Conservation (phyloP, 1,140 invertebrate species). For the Latrodectus geometricus region DNA sequence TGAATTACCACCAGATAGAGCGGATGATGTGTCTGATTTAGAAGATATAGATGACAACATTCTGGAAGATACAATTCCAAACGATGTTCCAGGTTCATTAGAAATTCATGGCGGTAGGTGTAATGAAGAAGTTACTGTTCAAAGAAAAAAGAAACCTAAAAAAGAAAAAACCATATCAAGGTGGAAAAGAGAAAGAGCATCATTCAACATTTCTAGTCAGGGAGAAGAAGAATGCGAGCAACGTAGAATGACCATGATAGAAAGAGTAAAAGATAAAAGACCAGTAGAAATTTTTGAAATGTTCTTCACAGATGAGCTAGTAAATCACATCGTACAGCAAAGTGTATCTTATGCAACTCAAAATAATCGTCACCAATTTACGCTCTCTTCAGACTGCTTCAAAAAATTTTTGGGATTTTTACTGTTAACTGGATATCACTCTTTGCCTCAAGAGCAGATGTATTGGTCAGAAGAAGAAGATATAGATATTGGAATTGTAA, state of each 20-base stretch:
- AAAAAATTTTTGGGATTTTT: constrained; percentile 41
- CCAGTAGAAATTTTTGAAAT: too few relatives aligned
- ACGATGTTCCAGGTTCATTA: constrained; percentile 41
- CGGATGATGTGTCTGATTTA: constrained; percentile 32
- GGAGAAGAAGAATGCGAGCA: constrained; percentile 24
- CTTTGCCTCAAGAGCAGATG: constrained; percentile 38
- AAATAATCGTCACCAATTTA: constrained; percentile 38
- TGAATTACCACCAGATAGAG: constrained; percentile 39
- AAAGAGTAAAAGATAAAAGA: too few relatives aligned
- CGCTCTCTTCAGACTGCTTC: constrained; percentile 40
- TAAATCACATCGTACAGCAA: constrained; percentile 40
- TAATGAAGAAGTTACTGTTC: constrained; percentile 38
- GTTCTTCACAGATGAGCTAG: constrained; percentile 32
- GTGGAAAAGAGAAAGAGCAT: constrained; percentile 41
- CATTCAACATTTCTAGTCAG: constrained; percentile 37
- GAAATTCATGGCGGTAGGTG: constrained; percentile 35
- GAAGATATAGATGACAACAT: constrained; percentile 36
- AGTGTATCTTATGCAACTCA: constrained; percentile 41
- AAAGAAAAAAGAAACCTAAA: constrained; percentile 25
- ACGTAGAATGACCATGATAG: too few relatives aligned
- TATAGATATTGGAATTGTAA: constrained; percentile 41
- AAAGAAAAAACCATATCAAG: constrained; percentile 35
- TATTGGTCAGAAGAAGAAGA: constrained; percentile 40
- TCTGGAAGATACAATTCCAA: constrained; percentile 39
- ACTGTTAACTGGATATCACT: constrained; percentile 38